Percentiles rank a stretch among this genome's conserved stretches.
Conservation (phyloP, 2,113 vertebrate genomes). For the Trichechus manatus region DNA sequence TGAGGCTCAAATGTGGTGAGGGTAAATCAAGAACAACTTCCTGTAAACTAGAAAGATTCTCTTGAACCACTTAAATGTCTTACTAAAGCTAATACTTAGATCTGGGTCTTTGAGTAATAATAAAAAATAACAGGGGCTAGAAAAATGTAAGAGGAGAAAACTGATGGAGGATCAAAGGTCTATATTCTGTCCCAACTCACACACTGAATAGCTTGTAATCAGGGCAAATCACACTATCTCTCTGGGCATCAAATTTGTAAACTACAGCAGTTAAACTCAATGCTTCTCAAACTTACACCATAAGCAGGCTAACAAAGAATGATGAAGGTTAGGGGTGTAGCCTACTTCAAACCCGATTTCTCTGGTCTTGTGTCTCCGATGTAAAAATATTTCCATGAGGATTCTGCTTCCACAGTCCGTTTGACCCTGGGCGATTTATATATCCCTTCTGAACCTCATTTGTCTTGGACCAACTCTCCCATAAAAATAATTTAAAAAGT, state of each 20-base stretch:
- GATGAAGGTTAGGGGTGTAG: not conserved
- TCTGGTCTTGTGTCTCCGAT: not conserved
- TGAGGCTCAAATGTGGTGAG: not conserved
- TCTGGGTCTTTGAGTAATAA: not conserved
- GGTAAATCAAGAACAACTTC: conserved; percentile 30
- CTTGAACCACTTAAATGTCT: not conserved
- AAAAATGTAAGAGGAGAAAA: not conserved
- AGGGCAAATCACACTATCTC: not conserved
- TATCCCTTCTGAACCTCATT: not conserved
- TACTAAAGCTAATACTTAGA: not conserved
- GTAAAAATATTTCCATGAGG: not conserved
- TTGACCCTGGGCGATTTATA: not conserved
- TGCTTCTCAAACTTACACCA: not conserved
- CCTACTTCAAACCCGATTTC: not conserved
- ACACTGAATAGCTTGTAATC: not conserved
- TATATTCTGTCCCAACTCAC: not conserved
- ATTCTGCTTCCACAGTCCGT: not conserved
- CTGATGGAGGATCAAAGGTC: not conserved
- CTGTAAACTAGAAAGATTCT: not conserved
- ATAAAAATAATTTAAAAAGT: not conserved
- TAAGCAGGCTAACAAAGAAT: not conserved
- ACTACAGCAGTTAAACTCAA: not conserved
- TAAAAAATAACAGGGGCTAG: not conserved
- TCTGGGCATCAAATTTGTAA: not conserved
- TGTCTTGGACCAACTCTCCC: not conserved